Evolutionary conservation across 2,797 vertebrate genomes (phyloP).

Genomic region (Amblyopsis hoosieri): DNA sequence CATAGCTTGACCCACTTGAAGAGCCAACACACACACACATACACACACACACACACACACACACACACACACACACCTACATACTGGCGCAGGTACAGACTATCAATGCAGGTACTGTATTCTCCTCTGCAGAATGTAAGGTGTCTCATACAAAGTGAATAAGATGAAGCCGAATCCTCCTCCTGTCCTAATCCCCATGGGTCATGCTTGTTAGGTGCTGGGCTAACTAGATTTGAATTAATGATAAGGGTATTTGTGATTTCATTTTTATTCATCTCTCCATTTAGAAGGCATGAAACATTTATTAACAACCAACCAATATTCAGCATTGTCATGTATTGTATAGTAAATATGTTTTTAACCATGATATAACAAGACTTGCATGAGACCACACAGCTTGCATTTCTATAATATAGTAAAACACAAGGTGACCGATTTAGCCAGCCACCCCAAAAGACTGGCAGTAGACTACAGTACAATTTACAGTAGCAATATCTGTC

Average conservation of each 20-base stretch:
- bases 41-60: constrained; percentile 21
- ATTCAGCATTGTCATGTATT: constrained; percentile 42
- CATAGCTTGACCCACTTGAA: constrained; percentile 36
- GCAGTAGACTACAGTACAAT: too few relatives aligned
- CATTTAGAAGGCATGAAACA: constrained; percentile 71
- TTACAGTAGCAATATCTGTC: too few relatives aligned
- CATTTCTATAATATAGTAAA: too few relatives aligned
- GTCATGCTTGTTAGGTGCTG: constrained; percentile 63
- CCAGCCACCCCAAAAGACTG: too few relatives aligned
- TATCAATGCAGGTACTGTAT: constrained; percentile 31
- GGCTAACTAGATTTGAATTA: constrained; percentile 51
- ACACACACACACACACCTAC: constrained; percentile 28
- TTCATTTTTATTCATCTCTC: constrained; percentile 74
- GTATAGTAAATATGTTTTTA: constrained; percentile 16
- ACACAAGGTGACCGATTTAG: too few relatives aligned
- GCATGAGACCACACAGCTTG: too few relatives aligned
- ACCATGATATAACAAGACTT: too few relatives aligned
- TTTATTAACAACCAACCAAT: constrained; percentile 51
- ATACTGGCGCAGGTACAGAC: constrained; percentile 24
- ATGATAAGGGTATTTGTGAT: constrained; percentile 78
- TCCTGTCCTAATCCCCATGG: constrained; percentile 29
- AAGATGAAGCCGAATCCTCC: constrained; percentile 4
- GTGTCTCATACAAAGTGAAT: constrained; percentile 32
- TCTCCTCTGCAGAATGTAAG: constrained; percentile 36
- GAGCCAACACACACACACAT: constrained; percentile 12